phyloP scores from a whole-genome alignment of 1,140 invertebrate genomes.

The Drosophila asahinai region DNA sequence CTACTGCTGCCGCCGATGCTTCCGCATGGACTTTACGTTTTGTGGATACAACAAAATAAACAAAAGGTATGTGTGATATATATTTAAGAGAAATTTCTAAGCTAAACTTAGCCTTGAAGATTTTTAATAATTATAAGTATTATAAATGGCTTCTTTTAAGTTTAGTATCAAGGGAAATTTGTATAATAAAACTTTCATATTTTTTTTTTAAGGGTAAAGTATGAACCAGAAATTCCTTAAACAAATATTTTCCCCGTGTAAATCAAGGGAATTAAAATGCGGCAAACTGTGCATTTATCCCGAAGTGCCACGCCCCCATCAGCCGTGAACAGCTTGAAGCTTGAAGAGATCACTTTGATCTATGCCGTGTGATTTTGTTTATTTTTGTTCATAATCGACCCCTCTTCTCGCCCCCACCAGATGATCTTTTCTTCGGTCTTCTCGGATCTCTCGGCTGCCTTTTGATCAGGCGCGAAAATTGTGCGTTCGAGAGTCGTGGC shows the following conservation, averaged over 20 bases:
- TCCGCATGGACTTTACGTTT: constrained; percentile 42
- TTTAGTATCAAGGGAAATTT: no score
- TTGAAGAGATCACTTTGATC: constrained; percentile 71
- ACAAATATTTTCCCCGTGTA: constrained; percentile 2
- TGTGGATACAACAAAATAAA: constrained; percentile 64
- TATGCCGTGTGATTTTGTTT: constrained; percentile 78
- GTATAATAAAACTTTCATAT: no score
- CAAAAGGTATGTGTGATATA: constrained; percentile 11
- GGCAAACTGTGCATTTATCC: constrained; percentile 81
- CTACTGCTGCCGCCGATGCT: constrained; percentile 25
- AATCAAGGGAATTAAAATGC: constrained; percentile 71
- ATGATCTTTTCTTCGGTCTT: constrained; percentile 36
- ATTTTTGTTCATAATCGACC: constrained; percentile 81
- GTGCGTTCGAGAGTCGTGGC: constrained; percentile 45
- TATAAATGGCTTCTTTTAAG: no score
- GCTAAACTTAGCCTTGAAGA: neutral
- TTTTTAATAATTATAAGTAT: no score
- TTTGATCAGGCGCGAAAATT: constrained; percentile 82
- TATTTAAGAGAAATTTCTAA: neutral
- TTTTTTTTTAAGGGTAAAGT: no score
- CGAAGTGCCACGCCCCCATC: constrained; percentile 63
- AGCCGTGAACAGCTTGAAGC: constrained; percentile 44
- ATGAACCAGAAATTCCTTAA: neutral
- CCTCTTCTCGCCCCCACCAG: constrained; percentile 22
- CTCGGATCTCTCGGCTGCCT: constrained; percentile 47